These are phyloP conservation scores for Lethrus apterus DNA, from an alignment of 1,140 invertebrate genomes.

Conservation along the genomic window DNA sequence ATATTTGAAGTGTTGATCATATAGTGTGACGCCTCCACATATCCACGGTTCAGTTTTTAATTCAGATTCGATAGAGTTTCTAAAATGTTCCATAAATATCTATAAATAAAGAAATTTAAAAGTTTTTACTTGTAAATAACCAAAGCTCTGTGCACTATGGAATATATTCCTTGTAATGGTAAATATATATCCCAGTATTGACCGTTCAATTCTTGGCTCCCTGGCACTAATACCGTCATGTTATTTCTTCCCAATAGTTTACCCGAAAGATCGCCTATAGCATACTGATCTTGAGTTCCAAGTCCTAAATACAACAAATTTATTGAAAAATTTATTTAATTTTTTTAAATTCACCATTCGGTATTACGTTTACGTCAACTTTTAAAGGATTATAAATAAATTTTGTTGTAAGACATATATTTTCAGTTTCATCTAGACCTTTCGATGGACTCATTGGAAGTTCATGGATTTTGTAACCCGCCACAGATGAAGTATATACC, in stretches of 20 bases:
- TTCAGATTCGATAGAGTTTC: conserved; percentile 37
- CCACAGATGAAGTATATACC: conserved; percentile 53
- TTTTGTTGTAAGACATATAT: conserved; percentile 58
- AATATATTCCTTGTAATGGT: conserved; percentile 72
- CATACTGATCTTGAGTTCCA: conserved; percentile 82
- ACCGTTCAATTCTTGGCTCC: conserved; percentile 62
- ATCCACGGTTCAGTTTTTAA: conserved; percentile 52
- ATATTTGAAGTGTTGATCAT: conserved; percentile 56
- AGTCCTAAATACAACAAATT: conserved; percentile 43
- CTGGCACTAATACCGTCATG: conserved; percentile 55
- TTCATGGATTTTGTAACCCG: conserved; percentile 61
- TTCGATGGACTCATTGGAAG: conserved; percentile 55
- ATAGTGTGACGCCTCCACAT: conserved; percentile 58
- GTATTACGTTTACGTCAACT: conserved; percentile 46
- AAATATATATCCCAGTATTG: conserved; percentile 78
- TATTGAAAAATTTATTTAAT: background rate
- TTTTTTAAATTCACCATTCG: conserved; percentile 48
- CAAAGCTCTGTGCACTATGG: conserved; percentile 72
- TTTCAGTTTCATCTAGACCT: conserved; percentile 39
- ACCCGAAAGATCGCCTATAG: conserved; percentile 81
- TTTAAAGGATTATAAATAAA: conserved; percentile 61
- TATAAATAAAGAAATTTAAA: background rate
- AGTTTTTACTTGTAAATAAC: conserved; percentile 67
- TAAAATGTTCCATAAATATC: conserved; percentile 31
- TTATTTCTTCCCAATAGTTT: conserved; percentile 73